A percentile compares a stretch with the other conserved stretches of the same genome.
Evolutionary conservation across 2,113 vertebrate species (phyloP).

Genomic region (Plecturocebus donacophilus): DNA sequence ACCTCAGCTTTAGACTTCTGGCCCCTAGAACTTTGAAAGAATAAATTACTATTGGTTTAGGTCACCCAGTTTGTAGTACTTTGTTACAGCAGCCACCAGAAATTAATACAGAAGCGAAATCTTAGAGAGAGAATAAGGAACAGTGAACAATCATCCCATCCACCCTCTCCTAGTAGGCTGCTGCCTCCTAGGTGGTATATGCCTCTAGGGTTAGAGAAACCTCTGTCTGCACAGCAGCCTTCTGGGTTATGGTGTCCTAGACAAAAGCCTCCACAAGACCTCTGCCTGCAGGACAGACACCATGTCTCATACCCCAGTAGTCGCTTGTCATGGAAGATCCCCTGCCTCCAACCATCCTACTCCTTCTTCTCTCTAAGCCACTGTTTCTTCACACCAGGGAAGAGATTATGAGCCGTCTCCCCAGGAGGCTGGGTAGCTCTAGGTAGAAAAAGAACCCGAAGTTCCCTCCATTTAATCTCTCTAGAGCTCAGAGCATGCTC

Average conservation of each 20-base stretch:
- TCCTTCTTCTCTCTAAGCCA: neutral
- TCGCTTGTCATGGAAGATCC: rapidly evolving
- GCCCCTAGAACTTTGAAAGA: neutral
- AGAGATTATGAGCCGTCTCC: neutral
- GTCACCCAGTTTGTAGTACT: no score
- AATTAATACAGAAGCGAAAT: neutral
- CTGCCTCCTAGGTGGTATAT: rapidly evolving
- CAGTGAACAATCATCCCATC: neutral
- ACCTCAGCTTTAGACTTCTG: neutral
- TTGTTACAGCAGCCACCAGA: neutral
- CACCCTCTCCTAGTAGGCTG: neutral
- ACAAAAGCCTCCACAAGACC: no score
- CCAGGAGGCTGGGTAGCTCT: neutral
- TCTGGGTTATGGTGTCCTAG: no score
- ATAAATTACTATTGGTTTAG: neutral
- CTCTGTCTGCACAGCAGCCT: neutral
- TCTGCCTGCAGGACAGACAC: neutral
- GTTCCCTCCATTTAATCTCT: neutral
- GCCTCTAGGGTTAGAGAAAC: neutral
- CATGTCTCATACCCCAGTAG: neutral
- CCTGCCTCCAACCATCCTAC: rapidly evolving
- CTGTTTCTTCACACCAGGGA: neutral
- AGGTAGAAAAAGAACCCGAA: neutral
- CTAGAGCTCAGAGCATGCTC: rapidly evolving
- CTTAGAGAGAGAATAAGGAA: neutral